A percentile compares a stretch with the other conserved stretches of the same genome.
Conservation (phyloP, 1,140 invertebrate genomes). For the Eriosoma lanigerum region DNA sequence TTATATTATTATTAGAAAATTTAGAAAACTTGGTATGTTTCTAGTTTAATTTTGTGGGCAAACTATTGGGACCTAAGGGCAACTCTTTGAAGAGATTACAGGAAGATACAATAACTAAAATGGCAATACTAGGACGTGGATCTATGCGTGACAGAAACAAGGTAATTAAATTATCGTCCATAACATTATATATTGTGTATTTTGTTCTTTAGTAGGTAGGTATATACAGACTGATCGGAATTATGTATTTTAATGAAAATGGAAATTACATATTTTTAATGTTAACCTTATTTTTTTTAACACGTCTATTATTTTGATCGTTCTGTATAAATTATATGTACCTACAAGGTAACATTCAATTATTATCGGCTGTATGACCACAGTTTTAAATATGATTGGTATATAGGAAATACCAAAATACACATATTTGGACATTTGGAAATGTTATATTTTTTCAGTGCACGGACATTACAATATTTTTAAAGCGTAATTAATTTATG, state of each 20-base stretch:
- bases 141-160: constrained; percentile 89
- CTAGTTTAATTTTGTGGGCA: constrained; percentile 91
- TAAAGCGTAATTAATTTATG: too few species aligned
- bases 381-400: too few species aligned
- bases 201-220: too few species aligned
- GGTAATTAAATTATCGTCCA: constrained; percentile 60
- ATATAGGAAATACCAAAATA: too few species aligned
- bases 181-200: not conserved
- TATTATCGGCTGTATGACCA: too few species aligned
- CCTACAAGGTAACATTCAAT: too few species aligned
- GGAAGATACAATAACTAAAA: constrained; percentile 90
- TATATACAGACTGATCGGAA: too few species aligned
- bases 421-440: too few species aligned
- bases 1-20: too few species aligned
- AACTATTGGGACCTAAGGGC: constrained; percentile 86
- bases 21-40: constrained; percentile 56
- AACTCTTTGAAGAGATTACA: constrained; percentile 86
- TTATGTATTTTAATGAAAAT: too few species aligned
- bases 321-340: not conserved
- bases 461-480: too few species aligned
- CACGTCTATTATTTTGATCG: not conserved
- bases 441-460: too few species aligned
- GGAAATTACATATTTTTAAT: not conserved
- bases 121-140: constrained; percentile 85
- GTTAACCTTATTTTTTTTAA: not conserved